Base-by-base conservation (phyloP, 2,113 vertebrate genomes). In the Xiphophorus maculatus region DNA sequence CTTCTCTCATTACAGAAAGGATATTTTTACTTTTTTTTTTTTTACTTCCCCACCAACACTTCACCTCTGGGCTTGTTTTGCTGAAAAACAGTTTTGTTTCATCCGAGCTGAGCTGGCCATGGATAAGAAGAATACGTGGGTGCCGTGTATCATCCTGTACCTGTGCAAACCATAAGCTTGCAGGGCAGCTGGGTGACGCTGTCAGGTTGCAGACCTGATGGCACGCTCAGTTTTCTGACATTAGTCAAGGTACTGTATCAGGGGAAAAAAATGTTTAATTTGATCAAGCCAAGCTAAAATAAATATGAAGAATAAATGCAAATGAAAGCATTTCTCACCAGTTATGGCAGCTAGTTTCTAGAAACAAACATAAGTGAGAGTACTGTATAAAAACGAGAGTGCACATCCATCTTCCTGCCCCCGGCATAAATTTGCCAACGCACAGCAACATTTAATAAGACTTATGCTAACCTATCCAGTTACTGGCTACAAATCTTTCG, bases 61-160 rank as follows among this genome's bases (percentile, higher is more conserved):
- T 78, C 32, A 82, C 65, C 80, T 80, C 32, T 62, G 71, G 69
- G 67, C 76, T 76, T 88, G 76, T 70, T 73, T 78, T 81, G 42
- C 73, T 76, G 44, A 82, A 78, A 82, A 82, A 74, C 80, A 70
- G 74, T 74, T 82, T 81, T 44, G 40, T 67, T 72, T 69, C 28
- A 15, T 77, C 81, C 74, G 74, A 71, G 73, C 82, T 1, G 77
- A 88, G 77, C 14, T 90, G 90, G 88, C 88, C 15, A 58, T 37
- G 42, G 83, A 90, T 89, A 27, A 90, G 76, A 88, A 66, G 72
- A 76, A 70, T 61, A 72, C 76, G 85, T 87, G 77, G 85, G 84
- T 29, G 71, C 73, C 73, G 81, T 73, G 51, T 76, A 86, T 66
- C 60, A 73, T 84, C 79, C 75, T 54, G 27, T 77, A 88, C 80